phyloP scores from a whole-genome alignment of 2,888 invertebrate species.

The Napeogenes inachia region DNA sequence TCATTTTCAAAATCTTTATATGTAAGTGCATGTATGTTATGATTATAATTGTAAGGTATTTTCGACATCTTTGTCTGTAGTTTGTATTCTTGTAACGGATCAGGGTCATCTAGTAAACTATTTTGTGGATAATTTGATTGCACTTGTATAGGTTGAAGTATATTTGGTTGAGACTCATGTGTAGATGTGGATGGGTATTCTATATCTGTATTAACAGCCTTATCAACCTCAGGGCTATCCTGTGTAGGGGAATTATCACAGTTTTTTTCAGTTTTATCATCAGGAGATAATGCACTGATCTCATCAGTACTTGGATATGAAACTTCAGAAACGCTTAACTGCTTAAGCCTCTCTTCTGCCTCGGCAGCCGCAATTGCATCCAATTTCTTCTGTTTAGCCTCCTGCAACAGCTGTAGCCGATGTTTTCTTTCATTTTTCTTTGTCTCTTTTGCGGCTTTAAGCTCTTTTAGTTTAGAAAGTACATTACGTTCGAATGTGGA shows the following conservation, averaged over 20 bases:
- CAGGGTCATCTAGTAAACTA: conserved; percentile 67
- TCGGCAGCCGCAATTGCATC: conserved; percentile 72
- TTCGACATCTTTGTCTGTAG: conserved; percentile 54
- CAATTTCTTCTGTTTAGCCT: conserved; percentile 74
- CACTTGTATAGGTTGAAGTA: conserved; percentile 68
- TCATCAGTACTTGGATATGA: conserved; percentile 81
- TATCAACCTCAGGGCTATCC: conserved; percentile 41
- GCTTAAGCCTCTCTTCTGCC: conserved; percentile 73
- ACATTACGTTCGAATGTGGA: conserved; percentile 83
- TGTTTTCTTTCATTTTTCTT: conserved; percentile 79
- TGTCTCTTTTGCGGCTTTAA: conserved; percentile 80
- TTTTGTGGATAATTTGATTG: conserved; percentile 54
- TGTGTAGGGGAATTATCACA: conserved; percentile 52
- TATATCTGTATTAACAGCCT: conserved; percentile 37
- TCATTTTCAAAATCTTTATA: conserved; percentile 93
- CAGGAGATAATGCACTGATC: conserved; percentile 73
- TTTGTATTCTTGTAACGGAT: conserved; percentile 62
- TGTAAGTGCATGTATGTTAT: conserved; percentile 65
- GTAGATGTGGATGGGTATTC: conserved; percentile 42
- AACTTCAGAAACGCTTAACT: conserved; percentile 76
- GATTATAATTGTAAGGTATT: conserved; percentile 47
- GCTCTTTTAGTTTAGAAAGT: conserved; percentile 83
- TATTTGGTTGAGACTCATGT: conserved; percentile 54
- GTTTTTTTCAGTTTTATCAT: conserved; percentile 61
- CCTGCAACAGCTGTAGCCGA: conserved; percentile 77